These are phyloP conservation scores for Peromyscus californicus DNA, from an alignment of 2,113 vertebrate genomes.

Conservation along the genomic window DNA sequence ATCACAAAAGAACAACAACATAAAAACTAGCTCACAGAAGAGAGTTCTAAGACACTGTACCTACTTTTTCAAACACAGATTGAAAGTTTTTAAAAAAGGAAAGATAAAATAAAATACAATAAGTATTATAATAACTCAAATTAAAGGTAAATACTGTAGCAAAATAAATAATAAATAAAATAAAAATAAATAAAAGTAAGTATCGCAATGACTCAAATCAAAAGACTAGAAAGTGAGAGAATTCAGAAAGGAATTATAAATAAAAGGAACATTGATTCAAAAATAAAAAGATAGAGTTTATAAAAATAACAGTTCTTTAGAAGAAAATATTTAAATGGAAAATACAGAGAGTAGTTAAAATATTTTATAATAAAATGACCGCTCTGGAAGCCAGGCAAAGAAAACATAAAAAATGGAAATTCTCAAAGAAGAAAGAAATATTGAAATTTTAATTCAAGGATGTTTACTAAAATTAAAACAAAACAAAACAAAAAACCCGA, in stretches of 20 bases:
- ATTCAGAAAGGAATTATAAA: slow-evolving; percentile 31
- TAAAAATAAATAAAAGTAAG: background rate
- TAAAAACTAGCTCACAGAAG: background rate
- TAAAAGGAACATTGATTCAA: slow-evolving; percentile 39
- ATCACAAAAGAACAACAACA: background rate
- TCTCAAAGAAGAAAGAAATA: background rate
- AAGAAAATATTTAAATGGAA: background rate
- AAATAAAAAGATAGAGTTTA: slow-evolving; percentile 23
- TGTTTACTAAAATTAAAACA: slow-evolving; percentile 4
- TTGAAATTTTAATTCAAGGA: background rate
- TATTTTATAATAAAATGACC: slow-evolving; percentile 14
- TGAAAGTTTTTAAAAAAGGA: background rate
- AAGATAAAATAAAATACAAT: background rate
- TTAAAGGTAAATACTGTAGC: background rate
- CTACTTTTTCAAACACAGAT: background rate
- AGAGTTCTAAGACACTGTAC: background rate
- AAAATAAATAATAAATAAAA: background rate
- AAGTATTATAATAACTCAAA: background rate
- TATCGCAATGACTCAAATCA: background rate
- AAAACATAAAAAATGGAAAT: background rate
- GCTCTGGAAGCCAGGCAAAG: background rate
- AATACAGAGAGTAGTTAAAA: background rate
- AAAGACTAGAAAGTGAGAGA: background rate
- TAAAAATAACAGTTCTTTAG: background rate
- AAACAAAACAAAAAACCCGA: background rate